Percentiles rank a stretch among this genome's conserved stretches.
These are phyloP conservation scores for Mizuhopecten yessoensis DNA, from an alignment of 1,140 invertebrate genomes.

Conservation along the genomic window DNA sequence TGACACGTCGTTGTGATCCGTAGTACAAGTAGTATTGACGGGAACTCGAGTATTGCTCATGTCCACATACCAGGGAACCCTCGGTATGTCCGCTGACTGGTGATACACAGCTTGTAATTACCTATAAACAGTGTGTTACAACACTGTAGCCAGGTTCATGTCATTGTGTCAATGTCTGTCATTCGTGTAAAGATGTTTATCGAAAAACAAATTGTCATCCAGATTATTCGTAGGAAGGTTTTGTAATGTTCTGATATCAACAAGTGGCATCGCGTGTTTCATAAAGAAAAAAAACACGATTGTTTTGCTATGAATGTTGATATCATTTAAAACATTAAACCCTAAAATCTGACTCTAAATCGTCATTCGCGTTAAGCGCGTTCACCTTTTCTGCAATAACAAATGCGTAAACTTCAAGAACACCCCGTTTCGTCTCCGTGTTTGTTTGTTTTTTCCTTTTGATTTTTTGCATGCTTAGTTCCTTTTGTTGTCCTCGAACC, in stretches of 20 bases:
- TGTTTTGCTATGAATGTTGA: too few species aligned
- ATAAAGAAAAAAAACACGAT: too few species aligned
- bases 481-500: too few species aligned
- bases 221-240: not conserved
- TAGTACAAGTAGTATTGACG: not conserved
- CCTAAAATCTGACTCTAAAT: too few species aligned
- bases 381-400: too few species aligned
- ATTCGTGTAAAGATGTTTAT: not conserved
- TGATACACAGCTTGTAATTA: not conserved
- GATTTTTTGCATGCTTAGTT: too few species aligned
- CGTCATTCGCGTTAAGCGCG: too few species aligned
- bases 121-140: not conserved
- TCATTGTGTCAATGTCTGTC: not conserved
- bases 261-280: not conserved
- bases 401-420: too few species aligned
- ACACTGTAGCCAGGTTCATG: not conserved
- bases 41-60: not conserved
- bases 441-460: too few species aligned
- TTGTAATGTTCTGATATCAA: not conserved
- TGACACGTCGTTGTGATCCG: not conserved
- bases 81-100: not conserved
- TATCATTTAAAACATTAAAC: too few species aligned
- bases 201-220: not conserved
- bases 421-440: too few species aligned
- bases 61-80: not conserved